Evolutionary conservation across 2,797 vertebrate species (phyloP).

Genomic region (Myiotriccus ornatus): DNA sequence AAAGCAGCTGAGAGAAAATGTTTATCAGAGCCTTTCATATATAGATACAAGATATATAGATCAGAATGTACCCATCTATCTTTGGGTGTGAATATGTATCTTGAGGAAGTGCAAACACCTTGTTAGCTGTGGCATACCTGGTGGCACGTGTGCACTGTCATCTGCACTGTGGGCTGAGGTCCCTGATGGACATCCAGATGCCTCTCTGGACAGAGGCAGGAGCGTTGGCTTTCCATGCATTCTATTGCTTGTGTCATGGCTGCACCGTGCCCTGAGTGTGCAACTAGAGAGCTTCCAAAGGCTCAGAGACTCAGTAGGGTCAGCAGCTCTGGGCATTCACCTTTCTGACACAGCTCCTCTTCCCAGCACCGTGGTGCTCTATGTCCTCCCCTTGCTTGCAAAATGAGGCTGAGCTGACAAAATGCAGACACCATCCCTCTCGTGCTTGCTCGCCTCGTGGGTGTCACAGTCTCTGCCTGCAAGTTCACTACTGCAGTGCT

Average conservation of each 20-base stretch:
- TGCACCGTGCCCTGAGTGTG: neutral
- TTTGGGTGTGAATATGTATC: neutral
- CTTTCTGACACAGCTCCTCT: neutral
- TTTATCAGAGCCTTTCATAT: neutral
- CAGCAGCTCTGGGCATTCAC: neutral
- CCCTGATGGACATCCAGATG: neutral
- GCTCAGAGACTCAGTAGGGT: neutral
- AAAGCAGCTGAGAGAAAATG: neutral
- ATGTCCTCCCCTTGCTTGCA: neutral
- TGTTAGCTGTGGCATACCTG: rapidly evolving
- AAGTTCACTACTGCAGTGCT: neutral
- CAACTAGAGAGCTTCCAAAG: neutral
- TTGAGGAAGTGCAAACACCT: neutral
- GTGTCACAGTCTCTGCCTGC: neutral
- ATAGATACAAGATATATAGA: neutral
- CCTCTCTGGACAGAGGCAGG: neutral
- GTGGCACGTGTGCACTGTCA: rapidly evolving
- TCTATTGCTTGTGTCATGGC: neutral
- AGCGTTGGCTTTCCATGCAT: neutral
- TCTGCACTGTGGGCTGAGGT: neutral
- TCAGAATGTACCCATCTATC: neutral
- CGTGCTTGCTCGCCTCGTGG: rapidly evolving
- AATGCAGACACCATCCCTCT: neutral
- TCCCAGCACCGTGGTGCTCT: rapidly evolving
- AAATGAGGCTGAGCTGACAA: neutral